A percentile compares a stretch with the other conserved stretches of the same genome.
phyloP scores from a whole-genome alignment of 2,113 vertebrate species.

The Percina caprodes region DNA sequence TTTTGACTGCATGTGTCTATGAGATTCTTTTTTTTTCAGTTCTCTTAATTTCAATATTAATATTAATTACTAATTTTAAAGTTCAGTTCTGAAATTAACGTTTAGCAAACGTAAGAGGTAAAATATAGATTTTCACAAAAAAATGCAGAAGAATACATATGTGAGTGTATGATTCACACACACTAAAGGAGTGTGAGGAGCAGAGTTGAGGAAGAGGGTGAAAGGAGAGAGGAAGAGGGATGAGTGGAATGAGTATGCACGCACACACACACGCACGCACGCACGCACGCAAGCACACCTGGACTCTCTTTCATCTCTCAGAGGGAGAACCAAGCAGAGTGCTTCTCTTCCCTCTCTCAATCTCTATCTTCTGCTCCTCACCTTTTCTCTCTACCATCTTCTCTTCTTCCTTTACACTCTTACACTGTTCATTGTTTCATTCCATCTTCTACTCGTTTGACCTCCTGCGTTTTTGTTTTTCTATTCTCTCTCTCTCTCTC shows the following conservation, averaged over 20 bases:
- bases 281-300: background rate
- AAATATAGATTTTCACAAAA: too few relatives aligned
- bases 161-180: background rate
- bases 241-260: background rate
- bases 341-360: background rate
- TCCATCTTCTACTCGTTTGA: conserved; percentile 9
- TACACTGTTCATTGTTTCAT: background rate
- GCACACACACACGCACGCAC: too few relatives aligned
- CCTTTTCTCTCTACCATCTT: background rate
- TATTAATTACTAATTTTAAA: too few relatives aligned
- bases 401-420: background rate
- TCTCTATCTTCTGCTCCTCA: background rate
- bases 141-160: too few relatives aligned
- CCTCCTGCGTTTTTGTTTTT: conserved; percentile 8
- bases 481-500: background rate
- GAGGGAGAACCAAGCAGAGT: conserved; percentile 40
- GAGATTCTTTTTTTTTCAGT: background rate
- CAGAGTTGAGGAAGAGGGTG: conserved; percentile 16
- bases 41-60: background rate
- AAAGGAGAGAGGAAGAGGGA: background rate
- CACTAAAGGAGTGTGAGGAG: background rate
- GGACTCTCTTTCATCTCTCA: conserved; percentile 56
- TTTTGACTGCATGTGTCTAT: too few relatives aligned
- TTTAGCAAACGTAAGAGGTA: too few relatives aligned
- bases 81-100: too few relatives aligned